Base-by-base conservation (phyloP, 2,888 invertebrate species). In the Linyphia triangularis region DNA sequence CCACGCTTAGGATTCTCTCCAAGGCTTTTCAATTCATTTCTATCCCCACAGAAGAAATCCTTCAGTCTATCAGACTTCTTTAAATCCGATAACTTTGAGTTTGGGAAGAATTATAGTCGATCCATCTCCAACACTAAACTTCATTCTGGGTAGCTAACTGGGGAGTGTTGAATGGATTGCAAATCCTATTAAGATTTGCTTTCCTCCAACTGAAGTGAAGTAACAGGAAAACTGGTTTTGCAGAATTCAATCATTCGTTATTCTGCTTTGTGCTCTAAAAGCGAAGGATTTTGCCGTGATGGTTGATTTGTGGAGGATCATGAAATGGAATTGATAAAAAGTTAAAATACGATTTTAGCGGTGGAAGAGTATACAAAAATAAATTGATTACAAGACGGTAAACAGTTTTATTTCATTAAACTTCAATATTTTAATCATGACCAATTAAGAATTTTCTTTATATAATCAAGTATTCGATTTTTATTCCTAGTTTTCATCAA, bases 101-200 rank as follows among this genome's bases (percentile, higher is more conserved):
- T 43, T 43, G 37, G 22, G 40, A 13, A 72, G 40, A 13, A 16
- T 51, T 51, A 51, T 1, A n/a, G 33, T 69, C 7, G n/a, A 69
- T 69, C 67, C 67, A n/a, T 24, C n/a, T n/a, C 51, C 16, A 16
- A 51, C 5, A 5, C 51, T n/a, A 16, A 51, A 51, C 67, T 33
- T 69, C 19, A 28, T 30, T n/a, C 37, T 69, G 22, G 1, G 16
- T 16, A 40, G n/a, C 19, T 40, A 33, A 10, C 16, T 33, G 24
- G 67, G n/a, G 7, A 1, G 67, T 67, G 24, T 40, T 72, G 70
- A 72, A 72, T 43, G 70, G 70, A 37, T 33, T 43, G 70, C 43
- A 43, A 72, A 43, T 37, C 70, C 70, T 10, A 43, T 43, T 72
- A 72, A 72, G 70, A 43, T 72, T 72, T 72, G 24, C 70, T 72